Evolutionary conservation across 2,797 vertebrate genomes (phyloP).

Genomic region (Gymnoscopelus microlampas): DNA sequence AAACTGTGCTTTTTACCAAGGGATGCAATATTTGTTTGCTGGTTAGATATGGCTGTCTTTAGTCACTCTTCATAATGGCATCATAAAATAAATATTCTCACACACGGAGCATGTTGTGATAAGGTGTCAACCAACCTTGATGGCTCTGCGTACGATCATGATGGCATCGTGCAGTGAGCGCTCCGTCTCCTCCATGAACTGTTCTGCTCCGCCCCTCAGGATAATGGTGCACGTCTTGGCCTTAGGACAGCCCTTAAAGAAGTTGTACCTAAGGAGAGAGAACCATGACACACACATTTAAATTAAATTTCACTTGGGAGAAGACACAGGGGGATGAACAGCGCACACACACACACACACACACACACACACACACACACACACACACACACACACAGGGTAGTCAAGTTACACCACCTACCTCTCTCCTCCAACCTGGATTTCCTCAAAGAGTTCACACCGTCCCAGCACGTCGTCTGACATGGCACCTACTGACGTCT

Average conservation of each 20-base stretch:
- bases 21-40: no score
- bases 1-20: no score
- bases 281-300: neutral
- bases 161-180: conserved; percentile 97
- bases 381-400: neutral
- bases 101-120: neutral
- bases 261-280: conserved; percentile 88
- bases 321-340: neutral
- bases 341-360: no score
- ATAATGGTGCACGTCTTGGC: conserved; percentile 96
- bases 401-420: conserved; percentile 43
- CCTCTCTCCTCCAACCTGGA: conserved; percentile 97
- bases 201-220: conserved; percentile 93
- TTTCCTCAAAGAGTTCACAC: conserved; percentile 93
- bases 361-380: no score
- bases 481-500: conserved; percentile 90
- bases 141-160: conserved; percentile 97
- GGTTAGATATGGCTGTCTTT: no score
- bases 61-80: no score
- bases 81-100: neutral
- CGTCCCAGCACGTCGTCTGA: conserved; percentile 88
- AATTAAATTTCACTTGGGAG: no score
- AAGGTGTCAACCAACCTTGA: conserved; percentile 84
- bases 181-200: conserved; percentile 99
- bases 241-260: conserved; percentile 96